Conservation (phyloP, 23 tunicate genomes). For the Styela clava region DNA sequence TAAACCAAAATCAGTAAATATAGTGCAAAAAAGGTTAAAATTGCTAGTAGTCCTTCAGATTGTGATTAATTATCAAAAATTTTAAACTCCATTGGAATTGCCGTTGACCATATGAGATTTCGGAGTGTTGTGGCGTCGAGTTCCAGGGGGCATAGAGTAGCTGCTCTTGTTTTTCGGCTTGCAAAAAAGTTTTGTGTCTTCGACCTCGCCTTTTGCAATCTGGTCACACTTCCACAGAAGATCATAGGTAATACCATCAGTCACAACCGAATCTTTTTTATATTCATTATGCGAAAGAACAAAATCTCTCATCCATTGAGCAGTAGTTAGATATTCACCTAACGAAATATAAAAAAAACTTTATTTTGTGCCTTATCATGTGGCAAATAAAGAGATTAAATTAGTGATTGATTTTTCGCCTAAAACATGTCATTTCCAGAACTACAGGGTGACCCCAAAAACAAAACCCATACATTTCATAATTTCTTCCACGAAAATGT, state of each 20-base stretch:
- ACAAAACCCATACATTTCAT: no score
- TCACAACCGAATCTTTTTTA: constrained; percentile 72
- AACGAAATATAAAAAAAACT: not conserved
- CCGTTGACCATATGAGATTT: not conserved
- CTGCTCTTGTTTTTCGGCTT: constrained; percentile 24
- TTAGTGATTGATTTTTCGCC: no score
- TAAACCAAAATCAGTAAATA: not conserved
- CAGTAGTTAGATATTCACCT: constrained; percentile 90
- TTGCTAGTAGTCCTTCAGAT: no score
- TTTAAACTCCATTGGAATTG: not conserved
- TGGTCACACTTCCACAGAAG: constrained; percentile 59
- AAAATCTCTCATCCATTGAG: constrained; percentile 96
- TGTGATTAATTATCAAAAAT: not conserved
- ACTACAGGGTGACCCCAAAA: no score
- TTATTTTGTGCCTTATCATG: no score
- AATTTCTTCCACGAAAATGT: no score
- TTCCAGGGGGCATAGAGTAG: constrained; percentile 32
- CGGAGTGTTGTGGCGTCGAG: constrained; percentile 24
- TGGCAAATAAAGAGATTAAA: no score
- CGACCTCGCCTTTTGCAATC: constrained; percentile 69
- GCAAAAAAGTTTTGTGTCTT: constrained; percentile 1
- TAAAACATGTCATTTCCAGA: no score
- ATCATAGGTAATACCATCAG: constrained; percentile 76
- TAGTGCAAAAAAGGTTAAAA: not conserved
- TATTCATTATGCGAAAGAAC: constrained; percentile 76